Evolutionary conservation across 2,797 vertebrate genomes (phyloP), one percentile per base, ranked within the genome.

Genomic region (Danio aesculapii): DNA sequence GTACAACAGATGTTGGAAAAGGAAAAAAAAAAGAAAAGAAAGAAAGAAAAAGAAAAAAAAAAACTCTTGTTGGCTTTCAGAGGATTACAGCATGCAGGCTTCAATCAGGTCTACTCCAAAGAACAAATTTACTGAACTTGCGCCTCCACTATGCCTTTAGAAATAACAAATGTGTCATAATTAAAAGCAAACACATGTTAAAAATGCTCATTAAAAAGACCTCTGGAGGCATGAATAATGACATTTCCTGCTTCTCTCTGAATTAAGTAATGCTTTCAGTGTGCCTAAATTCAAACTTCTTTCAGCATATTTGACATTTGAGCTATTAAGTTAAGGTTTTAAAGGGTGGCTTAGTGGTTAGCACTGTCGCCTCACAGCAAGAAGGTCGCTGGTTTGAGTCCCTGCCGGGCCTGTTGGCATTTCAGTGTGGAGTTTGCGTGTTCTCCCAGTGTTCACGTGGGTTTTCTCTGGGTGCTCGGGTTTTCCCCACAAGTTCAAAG

Each of bases 101-200:
- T 66, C 53, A 67, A 79, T 76, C 55, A 68, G 17, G 19, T 49
- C 17, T 71, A 53, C 53, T 68, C 21, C 19, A 57, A n/a, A 68
- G 63, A 61, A 44, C 76, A 82, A 80, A 84, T 84, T 59, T 77
- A 71, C 67, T 55, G 67, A 86, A 74, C 58, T 19, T 57, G 41
- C 11, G 55, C 44, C 49, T 69, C 14, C 47, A 4, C 58, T 50
- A 57, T 52, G 67, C 55, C 62, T 67, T 55, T 30, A 67, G 30
- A 75, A 59, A 8, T 10, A 74, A 53, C 55, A 69, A 52, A 43
- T 41, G 53, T 44, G 50, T 5, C 8, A 55, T 77, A 66, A 82
- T 82, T 67, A 53, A 82, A 86, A 67, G 55, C 68, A 82, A 82
- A 84, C 41, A 1, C 14, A 21, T 59, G 5, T 30, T 13, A 30